Base-by-base conservation (phyloP, 2,888 invertebrate species). In the Rhingia rostrata region DNA sequence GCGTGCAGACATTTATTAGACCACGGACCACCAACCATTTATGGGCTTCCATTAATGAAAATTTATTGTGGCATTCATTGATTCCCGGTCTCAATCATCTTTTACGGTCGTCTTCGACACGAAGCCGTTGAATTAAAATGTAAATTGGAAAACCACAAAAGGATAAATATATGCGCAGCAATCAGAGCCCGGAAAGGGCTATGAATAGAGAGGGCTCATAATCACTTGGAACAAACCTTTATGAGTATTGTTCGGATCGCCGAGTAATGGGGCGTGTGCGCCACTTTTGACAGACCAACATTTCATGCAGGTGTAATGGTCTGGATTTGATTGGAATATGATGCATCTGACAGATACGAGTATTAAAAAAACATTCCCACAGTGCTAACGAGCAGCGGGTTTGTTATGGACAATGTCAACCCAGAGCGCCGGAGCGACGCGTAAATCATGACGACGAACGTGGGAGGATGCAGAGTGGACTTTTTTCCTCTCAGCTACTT, bases 41-140 rank as follows among this genome's bases (percentile, higher is more conserved):
- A 78, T 51, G 70, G 70, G 54, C 84, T 32, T 70, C 74, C 37
- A 79, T 84, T 84, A 84, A 80, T 58, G 64, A 60, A 61, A 70
- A 84, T 84, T 84, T 80, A 84, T 84, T 10, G 74, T 69, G 75
- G 74, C 84, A 84, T 64, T 66, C 80, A 84, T 84, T 80, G 74
- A 70, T 74, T 67, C 74, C 47, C 54, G 64, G 80, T 60, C 69
- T 56, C 73, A 73, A 73, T 73, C 73, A 73, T 80, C 60, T 80
- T 80, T 73, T 67, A 70, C 54, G 61, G 37, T 67, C 35, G 30
- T 56, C 72, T 66, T 53, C 41, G 58, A n/a, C 70, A 39, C 51
- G 49, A 70, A 58, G 75, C 64, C 54, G 84, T 74, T 70, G 70
- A 84, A 84, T 79, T 58, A 70, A 74, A 61, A 80, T 70, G 70